Base-by-base conservation (phyloP, 2,113 vertebrate species). In the Equus quagga region DNA sequence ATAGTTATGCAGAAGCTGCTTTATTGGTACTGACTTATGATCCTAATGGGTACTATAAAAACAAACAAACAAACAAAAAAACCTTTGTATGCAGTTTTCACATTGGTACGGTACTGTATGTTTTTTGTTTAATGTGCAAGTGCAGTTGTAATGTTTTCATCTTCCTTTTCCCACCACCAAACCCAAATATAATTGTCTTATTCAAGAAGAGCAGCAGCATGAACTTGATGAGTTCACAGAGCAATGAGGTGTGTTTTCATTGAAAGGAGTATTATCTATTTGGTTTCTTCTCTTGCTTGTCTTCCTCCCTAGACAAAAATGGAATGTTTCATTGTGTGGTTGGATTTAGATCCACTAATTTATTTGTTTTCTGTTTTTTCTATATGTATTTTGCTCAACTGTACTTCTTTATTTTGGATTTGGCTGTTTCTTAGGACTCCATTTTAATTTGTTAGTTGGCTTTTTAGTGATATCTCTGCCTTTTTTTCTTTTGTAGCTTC, bases 1-100 rank as follows among this genome's bases (percentile, higher is more conserved):
- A 72, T 97, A 96, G 94, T 97, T 98, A 81, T 26, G 44, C 75
- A 97, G 98, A 95, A 98, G 90, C 94, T 91, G 62, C 95, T 95
- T 96, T 98, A 89, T 96, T 44, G 36, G 75, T 98, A 93, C 93
- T 96, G 97, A 97, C 93, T 98, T 98, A 65, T 65, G 89, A 97
- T 97, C 89, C 80, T 98, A 86, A 96, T 72, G 98, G 83, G 88
- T 26, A 46, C 54, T 84, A 90, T 28, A 80, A 98, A 98, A 96
- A 95, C 90, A 96, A 89, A 91, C 81, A 98, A 93, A 95, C 94
- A 3, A 51, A 41, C 36, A 41, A 41, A 41, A 97, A 97, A 96
- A 80, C 92, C 54, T 97, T 96, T 96, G 92, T 8, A 82, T 97
- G 97, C 46, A 85, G 15, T 98, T 98, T 98, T 97, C 12, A 75